A percentile compares a stretch with the other conserved stretches of the same genome.
Evolutionary conservation across 2,888 invertebrate species (phyloP).

Genomic region (Endomychus coccineus): DNA sequence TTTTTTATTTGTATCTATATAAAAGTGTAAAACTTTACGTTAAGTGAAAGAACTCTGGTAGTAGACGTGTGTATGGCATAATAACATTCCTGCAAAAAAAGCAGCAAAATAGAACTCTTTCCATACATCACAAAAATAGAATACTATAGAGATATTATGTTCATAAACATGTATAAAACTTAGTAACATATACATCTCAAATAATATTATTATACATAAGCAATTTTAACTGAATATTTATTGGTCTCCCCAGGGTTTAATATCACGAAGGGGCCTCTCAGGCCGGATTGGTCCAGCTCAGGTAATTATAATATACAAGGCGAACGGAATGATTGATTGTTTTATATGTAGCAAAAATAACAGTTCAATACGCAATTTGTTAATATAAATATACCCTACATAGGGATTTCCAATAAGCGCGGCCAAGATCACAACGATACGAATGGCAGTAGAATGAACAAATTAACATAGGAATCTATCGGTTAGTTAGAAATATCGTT

Average conservation of each 20-base stretch:
- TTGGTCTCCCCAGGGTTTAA: constrained; percentile 39
- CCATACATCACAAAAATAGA: constrained; percentile 44
- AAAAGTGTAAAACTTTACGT: constrained; percentile 45
- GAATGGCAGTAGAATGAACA: no score
- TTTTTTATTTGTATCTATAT: constrained; percentile 43
- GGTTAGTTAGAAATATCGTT: no score
- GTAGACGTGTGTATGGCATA: constrained; percentile 40
- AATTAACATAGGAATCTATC: no score
- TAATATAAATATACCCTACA: no score
- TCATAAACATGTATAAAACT: constrained; percentile 43
- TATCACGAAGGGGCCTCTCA: constrained; percentile 37
- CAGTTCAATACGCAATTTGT: constrained; percentile 7
- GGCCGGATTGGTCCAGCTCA: constrained; percentile 42
- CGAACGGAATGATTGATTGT: constrained; percentile 25
- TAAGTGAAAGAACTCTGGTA: constrained; percentile 43
- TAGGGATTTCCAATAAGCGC: no score
- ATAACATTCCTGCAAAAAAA: constrained; percentile 25
- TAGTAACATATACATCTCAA: constrained; percentile 41
- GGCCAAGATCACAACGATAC: no score
- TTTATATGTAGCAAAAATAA: constrained; percentile 15
- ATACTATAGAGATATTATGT: constrained; percentile 39
- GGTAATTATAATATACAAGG: constrained; percentile 33
- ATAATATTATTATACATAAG: constrained; percentile 38
- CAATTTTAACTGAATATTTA: constrained; percentile 36
- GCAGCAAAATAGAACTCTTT: constrained; percentile 28